A percentile compares a stretch with the other conserved stretches of the same genome.
These are phyloP conservation scores for Setophaga kirtlandii DNA, from an alignment of 2,113 vertebrate genomes.

Conservation along the genomic window DNA sequence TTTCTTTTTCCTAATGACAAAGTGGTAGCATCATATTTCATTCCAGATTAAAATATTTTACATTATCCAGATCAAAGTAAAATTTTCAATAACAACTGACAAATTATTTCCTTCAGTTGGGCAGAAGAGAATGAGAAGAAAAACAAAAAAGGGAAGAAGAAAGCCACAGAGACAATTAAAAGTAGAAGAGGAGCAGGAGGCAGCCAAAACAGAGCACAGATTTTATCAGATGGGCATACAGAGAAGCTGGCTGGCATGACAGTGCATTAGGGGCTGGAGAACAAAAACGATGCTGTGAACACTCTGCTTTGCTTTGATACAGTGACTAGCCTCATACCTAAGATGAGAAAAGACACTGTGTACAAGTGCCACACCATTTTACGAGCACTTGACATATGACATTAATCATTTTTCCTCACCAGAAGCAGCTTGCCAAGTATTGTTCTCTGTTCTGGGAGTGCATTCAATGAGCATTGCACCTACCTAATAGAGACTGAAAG, in stretches of 20 bases:
- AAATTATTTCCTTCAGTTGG: slow-evolving; percentile 18
- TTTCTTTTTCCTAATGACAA: background rate
- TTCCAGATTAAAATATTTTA: slow-evolving; percentile 18
- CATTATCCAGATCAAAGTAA: slow-evolving; percentile 31
- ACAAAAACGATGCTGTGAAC: background rate
- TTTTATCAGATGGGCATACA: slow-evolving; percentile 9
- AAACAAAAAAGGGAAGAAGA: background rate
- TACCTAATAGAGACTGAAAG: slow-evolving; percentile 43
- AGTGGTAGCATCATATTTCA: background rate
- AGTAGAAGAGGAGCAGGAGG: background rate
- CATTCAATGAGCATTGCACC: slow-evolving; percentile 6
- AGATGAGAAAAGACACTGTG: background rate
- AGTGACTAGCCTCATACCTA: background rate
- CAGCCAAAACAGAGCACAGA: background rate
- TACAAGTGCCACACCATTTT: background rate
- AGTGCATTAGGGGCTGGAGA: background rate
- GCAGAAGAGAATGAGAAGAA: slow-evolving; percentile 9
- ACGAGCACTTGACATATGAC: background rate
- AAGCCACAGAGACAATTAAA: slow-evolving; percentile 18
- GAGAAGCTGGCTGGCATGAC: background rate
- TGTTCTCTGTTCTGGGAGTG: slow-evolving; percentile 34
- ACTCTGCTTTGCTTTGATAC: background rate
- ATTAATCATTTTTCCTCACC: slow-evolving; percentile 32
- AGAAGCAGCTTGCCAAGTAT: slow-evolving; percentile 12
- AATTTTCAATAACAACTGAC: background rate